Base-by-base conservation (phyloP, 1,140 invertebrate species). In the Dryas iulia region DNA sequence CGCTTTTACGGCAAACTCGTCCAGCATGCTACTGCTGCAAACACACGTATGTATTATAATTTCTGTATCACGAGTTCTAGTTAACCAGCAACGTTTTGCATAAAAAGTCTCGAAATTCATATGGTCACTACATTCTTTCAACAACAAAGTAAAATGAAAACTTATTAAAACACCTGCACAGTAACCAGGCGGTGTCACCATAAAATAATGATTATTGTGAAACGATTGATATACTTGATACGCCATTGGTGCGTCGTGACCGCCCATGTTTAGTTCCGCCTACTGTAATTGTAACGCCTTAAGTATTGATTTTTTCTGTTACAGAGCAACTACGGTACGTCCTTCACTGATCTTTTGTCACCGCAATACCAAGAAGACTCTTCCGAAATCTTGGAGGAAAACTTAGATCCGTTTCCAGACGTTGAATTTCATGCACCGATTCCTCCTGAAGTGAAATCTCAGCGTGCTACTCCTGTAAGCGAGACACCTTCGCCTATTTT, bases 1-100 rank as follows among this genome's bases (percentile, higher is more conserved):
- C 83, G 86, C 82, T 80, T 89, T 84, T 75, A 74, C 83, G 75
- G 71, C 87, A 71, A 89, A 84, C 82, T 83, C 91, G 75, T 87
- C 91, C 91, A 92, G 91, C 83, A 92, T 92, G 91, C 92, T 92
- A 88, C 92, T 92, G 88, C 91, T 92, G 89, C 92, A 92, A 86
- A 92, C 92, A 88, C 92, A 92, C 82, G 92, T 92, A 81, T 89
- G 83, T 83, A 47, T 47, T 21, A 18, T 47, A 7, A 21, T 47
- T 18, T 7, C 5, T 47, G 7, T 47, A 3, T 47, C 10, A 47
- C 14, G 8, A 3, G 12, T 14, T 18, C 14, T 4, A 8, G 5
- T 39, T 18, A 28, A 3, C 14, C 35, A 39, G 12, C 7, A 6
- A 18, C 5, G 18, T 18, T 18, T 18, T 21, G n/a, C 3, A 12